Evolutionary conservation across 1,140 invertebrate genomes (phyloP), one percentile per base, ranked within the genome.

Genomic region (Oedothorax gibbosus): DNA sequence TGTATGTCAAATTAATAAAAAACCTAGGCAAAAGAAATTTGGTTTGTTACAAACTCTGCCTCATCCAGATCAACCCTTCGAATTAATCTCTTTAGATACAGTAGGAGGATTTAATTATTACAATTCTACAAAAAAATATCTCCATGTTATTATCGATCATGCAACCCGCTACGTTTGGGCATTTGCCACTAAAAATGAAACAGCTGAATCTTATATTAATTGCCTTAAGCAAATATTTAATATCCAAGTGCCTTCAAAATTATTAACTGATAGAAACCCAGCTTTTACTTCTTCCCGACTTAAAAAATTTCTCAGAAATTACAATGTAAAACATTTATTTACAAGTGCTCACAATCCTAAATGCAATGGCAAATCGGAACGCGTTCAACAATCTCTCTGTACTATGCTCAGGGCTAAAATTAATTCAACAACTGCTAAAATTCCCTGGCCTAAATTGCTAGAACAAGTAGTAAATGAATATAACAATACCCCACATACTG

Each of bases 141-240:
- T 78, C n/a, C 60, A 65, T 62, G 8, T 60, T 15, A 14, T 76
- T 11, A 66, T 66, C 14, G 49, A 78, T 20, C 62, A 78, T 78
- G 64, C 62, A 20, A 53, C 62, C 7, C 9, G 64, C 8, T 78
- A 78, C 11, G 50, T 78, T n/a, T 78, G 15, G 1, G 0, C 50
- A 53, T 78, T 66, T 51, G 18, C 71, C 14, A n/a, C 21, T 66
- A 51, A 12, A 66, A 78, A 20, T 66, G 50, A 20, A 66, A 78
- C 62, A 12, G n/a, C 49, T 11, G 62, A 78, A 66, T 64, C 60
- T 11, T 64, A 62, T 12, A n/a, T 49, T 50, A 76, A 62, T 64
- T 35, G 20, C 7, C 18, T 78, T 20, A 66, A 78, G 21, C 76
- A 78, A 78, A 21, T 53, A 14, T 76, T 76, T n/a, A 12, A 64